Evolutionary conservation across 2,113 vertebrate species (phyloP), one percentile per base, ranked within the genome.

Genomic region (Odontophorus gujanensis): DNA sequence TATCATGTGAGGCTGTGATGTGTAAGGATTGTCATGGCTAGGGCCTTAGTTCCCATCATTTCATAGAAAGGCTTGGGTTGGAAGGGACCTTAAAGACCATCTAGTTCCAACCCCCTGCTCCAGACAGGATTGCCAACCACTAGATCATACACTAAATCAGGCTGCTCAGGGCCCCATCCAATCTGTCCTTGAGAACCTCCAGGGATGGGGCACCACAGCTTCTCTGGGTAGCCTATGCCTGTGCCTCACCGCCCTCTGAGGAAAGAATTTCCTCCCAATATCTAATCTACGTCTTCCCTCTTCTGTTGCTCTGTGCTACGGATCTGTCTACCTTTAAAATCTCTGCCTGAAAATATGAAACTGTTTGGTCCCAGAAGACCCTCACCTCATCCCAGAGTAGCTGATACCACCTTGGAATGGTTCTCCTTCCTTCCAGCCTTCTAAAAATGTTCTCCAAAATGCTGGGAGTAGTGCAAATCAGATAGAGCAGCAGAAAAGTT

Each of bases 391-490:
- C 15, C 45, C 42, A 66, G 36, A 42, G 3, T 17, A 87, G 58
- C 32, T 2, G 1, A 47, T 25, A 59, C 10, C 7, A 0, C 32
- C 43, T 19, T 45, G 18, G 22, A 4, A 15, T 16, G 2, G 1
- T 55, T 69, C 32, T 84, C 12, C 34, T 7, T 43, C 21, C 63
- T 53, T n/a, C 81, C 36, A 67, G 38, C 38, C 36, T 85, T 79
- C 48, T 76, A 38, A 17, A 68, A 26, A 72, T 19, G n/a, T 32
- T 28, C 43, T 55, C n/a, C 48, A 13, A 20, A 19, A 82, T 45
- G 21, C 28, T 57, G 21, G 16, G 28, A 77, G 51, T 8, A 36
- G 6, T 13, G 7, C 32, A 47, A 53, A 62, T 10, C 28, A 9
- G 40, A 59, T 15, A 30, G 26, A 63, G 17, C 7, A 25, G 43